Evolutionary conservation across 2,113 vertebrate species (phyloP).

Genomic region (Apteryx owenii): DNA sequence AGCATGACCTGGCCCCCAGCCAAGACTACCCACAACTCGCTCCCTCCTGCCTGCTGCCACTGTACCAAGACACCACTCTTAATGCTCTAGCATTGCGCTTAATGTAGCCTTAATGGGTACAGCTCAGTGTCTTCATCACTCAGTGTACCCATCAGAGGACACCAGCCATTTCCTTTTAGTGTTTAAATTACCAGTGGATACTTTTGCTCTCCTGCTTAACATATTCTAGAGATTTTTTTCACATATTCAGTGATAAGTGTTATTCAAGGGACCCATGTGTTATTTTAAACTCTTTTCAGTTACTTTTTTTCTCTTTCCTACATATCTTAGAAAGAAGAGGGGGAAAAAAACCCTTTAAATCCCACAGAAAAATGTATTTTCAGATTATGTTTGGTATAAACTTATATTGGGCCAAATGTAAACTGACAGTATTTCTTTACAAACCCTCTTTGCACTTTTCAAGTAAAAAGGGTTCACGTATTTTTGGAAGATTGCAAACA

Average conservation of each 20-base stretch:
- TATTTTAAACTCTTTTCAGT: background rate
- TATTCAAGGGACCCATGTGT: background rate
- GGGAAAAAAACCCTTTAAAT: background rate
- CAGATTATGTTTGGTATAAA: background rate
- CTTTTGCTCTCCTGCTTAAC: background rate
- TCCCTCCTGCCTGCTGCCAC: background rate
- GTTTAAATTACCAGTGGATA: background rate
- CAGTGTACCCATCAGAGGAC: rapidly evolving
- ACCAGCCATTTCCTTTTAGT: background rate
- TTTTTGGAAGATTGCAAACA: conserved; percentile 50
- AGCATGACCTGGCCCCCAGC: rapidly evolving
- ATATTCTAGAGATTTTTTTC: background rate
- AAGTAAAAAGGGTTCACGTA: conserved; percentile 7
- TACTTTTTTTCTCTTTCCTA: background rate
- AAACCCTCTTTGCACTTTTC: conserved; percentile 12
- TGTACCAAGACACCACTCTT: background rate
- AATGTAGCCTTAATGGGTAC: background rate
- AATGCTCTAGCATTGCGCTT: rapidly evolving
- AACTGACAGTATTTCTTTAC: background rate
- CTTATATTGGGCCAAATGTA: background rate
- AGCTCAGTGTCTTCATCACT: background rate
- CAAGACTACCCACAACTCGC: background rate
- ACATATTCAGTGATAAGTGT: background rate
- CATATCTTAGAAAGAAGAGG: background rate
- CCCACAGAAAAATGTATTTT: background rate